Percentiles rank a stretch among this genome's conserved stretches.
phyloP scores from a whole-genome alignment of 1,140 invertebrate species.

The Papilio helenus region DNA sequence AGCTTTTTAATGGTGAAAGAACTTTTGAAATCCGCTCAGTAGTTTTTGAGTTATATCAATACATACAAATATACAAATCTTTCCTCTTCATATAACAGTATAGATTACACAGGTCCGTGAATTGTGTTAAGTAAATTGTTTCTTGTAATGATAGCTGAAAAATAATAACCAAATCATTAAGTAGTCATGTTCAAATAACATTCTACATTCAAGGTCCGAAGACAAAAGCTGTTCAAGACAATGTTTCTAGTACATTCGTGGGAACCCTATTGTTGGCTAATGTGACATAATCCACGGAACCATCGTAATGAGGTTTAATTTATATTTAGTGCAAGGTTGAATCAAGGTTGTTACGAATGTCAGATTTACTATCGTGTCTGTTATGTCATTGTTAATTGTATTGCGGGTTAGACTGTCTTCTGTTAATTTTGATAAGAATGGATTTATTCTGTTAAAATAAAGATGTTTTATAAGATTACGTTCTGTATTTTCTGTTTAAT shows the following conservation, averaged over 20 bases:
- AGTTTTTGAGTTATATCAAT: no score
- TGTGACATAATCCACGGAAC: constrained; percentile 37
- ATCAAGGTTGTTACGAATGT: constrained; percentile 50
- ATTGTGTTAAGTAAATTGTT: not conserved
- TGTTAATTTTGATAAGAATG: not conserved
- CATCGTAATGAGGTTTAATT: constrained; percentile 41
- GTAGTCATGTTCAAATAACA: constrained; percentile 8
- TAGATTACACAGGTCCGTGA: not conserved
- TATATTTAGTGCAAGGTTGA: constrained; percentile 56
- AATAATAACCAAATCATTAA: constrained; percentile 10
- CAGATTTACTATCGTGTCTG: constrained; percentile 30
- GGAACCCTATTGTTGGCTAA: constrained; percentile 28
- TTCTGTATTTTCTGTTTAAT: no score
- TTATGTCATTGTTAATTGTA: constrained; percentile 22
- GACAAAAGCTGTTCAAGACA: constrained; percentile 28
- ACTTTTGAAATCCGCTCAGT: no score
- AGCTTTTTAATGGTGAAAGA: no score
- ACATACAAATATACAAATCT: no score
- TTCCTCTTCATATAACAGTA: no score
- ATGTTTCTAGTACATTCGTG: constrained; percentile 22
- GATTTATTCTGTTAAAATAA: no score
- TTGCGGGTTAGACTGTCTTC: not conserved
- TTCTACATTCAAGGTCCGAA: constrained; percentile 22
- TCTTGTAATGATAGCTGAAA: constrained; percentile 16
- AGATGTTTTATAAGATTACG: no score